Conservation (phyloP, 1,140 invertebrate species). For the Muscidifurax raptorellus region DNA sequence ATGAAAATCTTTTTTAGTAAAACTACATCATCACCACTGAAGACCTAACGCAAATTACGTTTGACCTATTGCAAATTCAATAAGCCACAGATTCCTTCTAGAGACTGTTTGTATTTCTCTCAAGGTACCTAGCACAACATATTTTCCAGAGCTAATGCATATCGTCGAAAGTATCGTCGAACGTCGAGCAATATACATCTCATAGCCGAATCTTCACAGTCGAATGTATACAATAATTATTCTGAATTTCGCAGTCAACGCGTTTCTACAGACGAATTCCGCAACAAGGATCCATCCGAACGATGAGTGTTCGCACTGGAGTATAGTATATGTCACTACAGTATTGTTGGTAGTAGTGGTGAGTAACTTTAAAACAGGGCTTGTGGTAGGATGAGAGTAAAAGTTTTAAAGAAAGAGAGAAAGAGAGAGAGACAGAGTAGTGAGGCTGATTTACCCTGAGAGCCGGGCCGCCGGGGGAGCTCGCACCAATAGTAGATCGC, state of each 20-base stretch:
- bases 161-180: no score
- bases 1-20: no score
- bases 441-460: constrained; percentile 71
- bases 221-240: no score
- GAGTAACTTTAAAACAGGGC: not conserved
- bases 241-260: not conserved
- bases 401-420: not conserved
- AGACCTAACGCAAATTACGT: no score
- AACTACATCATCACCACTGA: no score
- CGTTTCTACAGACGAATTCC: constrained; percentile 12
- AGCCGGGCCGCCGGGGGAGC: constrained; percentile 74
- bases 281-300: constrained; percentile 49
- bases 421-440: not conserved
- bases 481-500: constrained; percentile 91
- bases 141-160: no score
- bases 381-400: not conserved
- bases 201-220: no score
- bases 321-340: not conserved
- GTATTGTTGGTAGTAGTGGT: not conserved
- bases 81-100: no score
- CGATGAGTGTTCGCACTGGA: not conserved
- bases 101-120: no score
- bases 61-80: no score
- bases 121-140: no score
- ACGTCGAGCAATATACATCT: no score